phyloP scores from a whole-genome alignment of 2,888 invertebrate species.

The Hofmannophila pseudospretella region DNA sequence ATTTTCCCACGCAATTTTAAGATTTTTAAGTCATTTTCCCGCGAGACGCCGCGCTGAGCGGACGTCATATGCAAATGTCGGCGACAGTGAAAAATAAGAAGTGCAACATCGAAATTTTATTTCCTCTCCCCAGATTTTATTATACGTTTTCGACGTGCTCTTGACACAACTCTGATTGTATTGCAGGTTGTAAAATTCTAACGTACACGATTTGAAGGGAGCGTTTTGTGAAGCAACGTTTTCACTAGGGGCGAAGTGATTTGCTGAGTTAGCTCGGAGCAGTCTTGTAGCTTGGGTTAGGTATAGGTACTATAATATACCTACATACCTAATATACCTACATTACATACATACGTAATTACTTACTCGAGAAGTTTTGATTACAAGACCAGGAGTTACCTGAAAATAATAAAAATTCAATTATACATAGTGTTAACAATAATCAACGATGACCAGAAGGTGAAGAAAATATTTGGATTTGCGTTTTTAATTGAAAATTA shows the following conservation, averaged over 20 bases:
- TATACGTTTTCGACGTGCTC: constrained; percentile 47
- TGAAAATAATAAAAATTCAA: too few relatives aligned
- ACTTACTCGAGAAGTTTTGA: too few relatives aligned
- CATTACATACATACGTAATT: too few relatives aligned
- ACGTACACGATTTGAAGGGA: constrained; percentile 2
- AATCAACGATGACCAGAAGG: too few relatives aligned
- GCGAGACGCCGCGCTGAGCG: constrained; percentile 24
- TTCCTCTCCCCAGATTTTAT: constrained; percentile 48
- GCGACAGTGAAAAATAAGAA: constrained; percentile 41
- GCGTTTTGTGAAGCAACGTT: constrained; percentile 17
- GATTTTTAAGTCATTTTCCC: constrained; percentile 36
- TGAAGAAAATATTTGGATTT: too few relatives aligned
- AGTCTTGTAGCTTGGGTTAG: too few relatives aligned
- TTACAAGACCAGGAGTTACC: too few relatives aligned
- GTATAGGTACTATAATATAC: too few relatives aligned
- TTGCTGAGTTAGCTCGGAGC: background rate
- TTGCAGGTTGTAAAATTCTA: constrained; percentile 38
- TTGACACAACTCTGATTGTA: constrained; percentile 53
- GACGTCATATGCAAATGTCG: constrained; percentile 53
- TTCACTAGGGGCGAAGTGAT: constrained; percentile 9
- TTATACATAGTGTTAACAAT: too few relatives aligned
- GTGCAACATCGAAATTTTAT: constrained; percentile 50
- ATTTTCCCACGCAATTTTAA: background rate
- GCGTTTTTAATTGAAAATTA: too few relatives aligned
- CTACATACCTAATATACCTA: too few relatives aligned